phyloP scores from a whole-genome alignment of 2,113 vertebrate genomes.

The Propithecus coquereli region DNA sequence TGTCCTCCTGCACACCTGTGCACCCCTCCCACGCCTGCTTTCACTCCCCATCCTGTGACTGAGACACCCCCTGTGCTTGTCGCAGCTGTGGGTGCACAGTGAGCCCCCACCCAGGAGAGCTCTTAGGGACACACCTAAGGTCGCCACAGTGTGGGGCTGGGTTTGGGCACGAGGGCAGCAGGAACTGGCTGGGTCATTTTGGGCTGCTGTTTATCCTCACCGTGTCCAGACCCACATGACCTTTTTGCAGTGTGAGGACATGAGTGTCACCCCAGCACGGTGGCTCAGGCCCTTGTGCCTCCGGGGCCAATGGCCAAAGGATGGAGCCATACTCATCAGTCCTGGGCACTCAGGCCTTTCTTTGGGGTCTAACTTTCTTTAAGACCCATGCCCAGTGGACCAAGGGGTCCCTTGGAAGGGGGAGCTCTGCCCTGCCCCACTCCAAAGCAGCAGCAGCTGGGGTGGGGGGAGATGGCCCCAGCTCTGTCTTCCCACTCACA shows the following conservation, averaged over 20 bases:
- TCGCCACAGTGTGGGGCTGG: too few species aligned
- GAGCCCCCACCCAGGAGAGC: background rate
- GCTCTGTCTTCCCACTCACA: background rate
- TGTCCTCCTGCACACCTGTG: too few species aligned
- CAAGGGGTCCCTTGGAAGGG: background rate
- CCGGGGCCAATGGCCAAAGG: background rate
- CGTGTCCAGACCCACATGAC: background rate
- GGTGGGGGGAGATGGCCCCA: rapidly evolving
- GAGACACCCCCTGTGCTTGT: background rate
- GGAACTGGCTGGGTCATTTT: background rate
- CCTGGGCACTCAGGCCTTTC: background rate
- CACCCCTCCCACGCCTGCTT: background rate
- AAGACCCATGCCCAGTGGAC: background rate
- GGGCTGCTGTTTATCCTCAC: background rate
- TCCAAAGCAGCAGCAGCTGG: background rate
- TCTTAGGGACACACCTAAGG: background rate
- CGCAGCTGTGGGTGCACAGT: background rate
- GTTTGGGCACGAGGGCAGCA: background rate
- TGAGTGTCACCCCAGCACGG: background rate
- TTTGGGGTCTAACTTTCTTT: background rate
- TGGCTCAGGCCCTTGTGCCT: background rate
- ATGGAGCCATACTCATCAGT: background rate
- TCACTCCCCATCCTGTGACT: too few species aligned
- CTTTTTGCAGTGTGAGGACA: background rate
- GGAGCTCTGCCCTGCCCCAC: background rate